Conservation (phyloP, 2,113 vertebrate species). For the Jacana jacana region DNA sequence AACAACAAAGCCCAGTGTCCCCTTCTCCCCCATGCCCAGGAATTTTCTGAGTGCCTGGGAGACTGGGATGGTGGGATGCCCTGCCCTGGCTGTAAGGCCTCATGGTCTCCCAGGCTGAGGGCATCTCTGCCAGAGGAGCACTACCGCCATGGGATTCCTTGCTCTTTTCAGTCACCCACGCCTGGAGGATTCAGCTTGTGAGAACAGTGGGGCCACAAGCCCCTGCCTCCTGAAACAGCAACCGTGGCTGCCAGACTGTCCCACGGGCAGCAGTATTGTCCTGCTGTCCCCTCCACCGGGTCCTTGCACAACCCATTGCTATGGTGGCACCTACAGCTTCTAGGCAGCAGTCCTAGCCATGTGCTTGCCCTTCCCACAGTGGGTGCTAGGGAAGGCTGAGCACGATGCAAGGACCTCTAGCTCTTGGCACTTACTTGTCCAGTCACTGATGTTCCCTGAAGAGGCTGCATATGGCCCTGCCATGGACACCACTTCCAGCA, state of each 20-base stretch:
- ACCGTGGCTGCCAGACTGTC: background rate
- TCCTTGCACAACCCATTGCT: background rate
- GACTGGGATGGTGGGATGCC: background rate
- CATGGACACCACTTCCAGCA: conserved; percentile 36
- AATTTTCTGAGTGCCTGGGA: background rate
- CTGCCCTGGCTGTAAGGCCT: background rate
- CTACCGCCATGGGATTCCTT: background rate
- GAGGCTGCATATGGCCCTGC: conserved; percentile 56
- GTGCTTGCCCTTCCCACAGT: fast-evolving
- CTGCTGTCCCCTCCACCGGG: fast-evolving
- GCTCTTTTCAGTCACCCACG: background rate
- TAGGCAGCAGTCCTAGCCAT: background rate
- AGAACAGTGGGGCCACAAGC: fast-evolving
- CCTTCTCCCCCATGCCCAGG: background rate
- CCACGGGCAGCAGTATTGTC: background rate
- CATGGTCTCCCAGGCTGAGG: background rate
- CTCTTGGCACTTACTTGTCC: conserved; percentile 62
- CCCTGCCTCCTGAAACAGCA: background rate
- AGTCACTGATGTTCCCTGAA: conserved; percentile 49
- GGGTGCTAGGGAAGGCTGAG: background rate
- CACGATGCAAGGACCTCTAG: background rate
- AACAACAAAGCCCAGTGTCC: background rate
- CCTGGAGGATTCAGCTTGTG: background rate
- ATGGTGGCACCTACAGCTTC: background rate
- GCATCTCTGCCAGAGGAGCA: background rate